Evolutionary conservation across 2,888 invertebrate genomes (phyloP), one percentile per base, ranked within the genome.

Genomic region (Habrosyne pyritoides): DNA sequence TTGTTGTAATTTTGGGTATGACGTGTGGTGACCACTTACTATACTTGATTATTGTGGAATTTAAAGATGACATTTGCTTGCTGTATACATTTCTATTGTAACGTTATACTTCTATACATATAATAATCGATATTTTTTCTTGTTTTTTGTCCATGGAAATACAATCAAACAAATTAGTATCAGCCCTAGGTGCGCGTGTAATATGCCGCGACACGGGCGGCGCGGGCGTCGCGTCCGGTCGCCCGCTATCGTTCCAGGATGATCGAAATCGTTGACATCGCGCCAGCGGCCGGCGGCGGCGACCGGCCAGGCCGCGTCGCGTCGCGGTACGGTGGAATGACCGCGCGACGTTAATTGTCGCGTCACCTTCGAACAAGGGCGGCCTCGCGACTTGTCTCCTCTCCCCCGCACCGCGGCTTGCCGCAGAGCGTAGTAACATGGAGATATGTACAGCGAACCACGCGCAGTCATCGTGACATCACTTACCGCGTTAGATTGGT

Each of bases 211-310:
- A 66, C 68, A 63, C 71, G 42, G 42, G 14, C 14, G 67, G 77
- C 82, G 81, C 78, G 79, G 75, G 75, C 80, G 76, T 70, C 77
- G 79, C 81, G 83, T 81, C 81, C 82, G 79, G 74, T 75, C 83
- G 81, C 70, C 64, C 77, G 79, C 81, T 81, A 84, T 84, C 89
- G 84, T 80, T 69, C 71, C 84, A 80, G 86, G 86, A 81, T 84
- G 88, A 87, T 87, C 87, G 86, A 79, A 86, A 89, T 90, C 91
- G 88, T 91, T 90, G 91, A 89, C 91, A 87, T 75, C 88, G 87
- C 85, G 88, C 89, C 90, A 87, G 79, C 70, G 59, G 57, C 61
- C 60, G 52, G 60, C 63, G 59, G 53, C 57, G 33, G 33, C n/a
- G 6, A 4, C 33, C n/a, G n/a, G 51, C 61, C 75, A n/a, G 8